Conservation (phyloP, 2,113 vertebrate genomes). For the Istiophorus platypterus region DNA sequence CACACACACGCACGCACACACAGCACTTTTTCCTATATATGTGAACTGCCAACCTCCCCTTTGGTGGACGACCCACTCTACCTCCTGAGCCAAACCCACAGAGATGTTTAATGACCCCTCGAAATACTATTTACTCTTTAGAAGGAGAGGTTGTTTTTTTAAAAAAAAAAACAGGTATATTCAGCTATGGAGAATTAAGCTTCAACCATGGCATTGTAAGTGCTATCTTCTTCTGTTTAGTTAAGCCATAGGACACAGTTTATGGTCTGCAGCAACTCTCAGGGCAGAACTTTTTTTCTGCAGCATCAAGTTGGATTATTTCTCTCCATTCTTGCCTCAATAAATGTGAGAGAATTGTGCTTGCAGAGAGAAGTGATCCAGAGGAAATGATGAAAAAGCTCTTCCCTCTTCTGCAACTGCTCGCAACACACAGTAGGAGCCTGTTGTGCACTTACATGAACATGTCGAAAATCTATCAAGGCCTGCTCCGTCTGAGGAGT, state of each 20-base stretch:
- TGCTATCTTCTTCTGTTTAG: not conserved
- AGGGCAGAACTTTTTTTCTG: conserved; percentile 18
- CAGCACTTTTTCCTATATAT: no score
- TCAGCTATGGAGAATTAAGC: conserved; percentile 10
- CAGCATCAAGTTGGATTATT: conserved; percentile 48
- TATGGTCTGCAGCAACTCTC: conserved; percentile 28
- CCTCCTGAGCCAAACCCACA: no score
- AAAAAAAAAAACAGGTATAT: conserved; percentile 20
- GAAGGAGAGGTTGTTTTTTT: not conserved
- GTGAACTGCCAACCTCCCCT: no score
- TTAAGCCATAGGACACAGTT: conserved; percentile 27
- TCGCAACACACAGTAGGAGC: conserved; percentile 22
- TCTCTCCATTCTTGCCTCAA: conserved; percentile 23
- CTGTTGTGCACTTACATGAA: conserved; percentile 15
- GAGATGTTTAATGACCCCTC: not conserved
- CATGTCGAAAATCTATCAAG: conserved; percentile 18
- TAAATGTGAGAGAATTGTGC: conserved; percentile 52
- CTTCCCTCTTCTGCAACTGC: conserved; percentile 27
- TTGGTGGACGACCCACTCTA: no score
- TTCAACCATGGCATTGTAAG: not conserved
- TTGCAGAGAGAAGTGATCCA: conserved; percentile 47
- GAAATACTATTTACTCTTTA: not conserved
- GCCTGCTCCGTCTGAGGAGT: conserved; percentile 44
- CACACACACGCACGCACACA: no score
- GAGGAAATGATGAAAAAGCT: conserved; percentile 59